A percentile compares a stretch with the other conserved stretches of the same genome.
These are phyloP conservation scores for Stegophylla sp. DNA, from an alignment of 2,888 invertebrate species.

Conservation along the genomic window DNA sequence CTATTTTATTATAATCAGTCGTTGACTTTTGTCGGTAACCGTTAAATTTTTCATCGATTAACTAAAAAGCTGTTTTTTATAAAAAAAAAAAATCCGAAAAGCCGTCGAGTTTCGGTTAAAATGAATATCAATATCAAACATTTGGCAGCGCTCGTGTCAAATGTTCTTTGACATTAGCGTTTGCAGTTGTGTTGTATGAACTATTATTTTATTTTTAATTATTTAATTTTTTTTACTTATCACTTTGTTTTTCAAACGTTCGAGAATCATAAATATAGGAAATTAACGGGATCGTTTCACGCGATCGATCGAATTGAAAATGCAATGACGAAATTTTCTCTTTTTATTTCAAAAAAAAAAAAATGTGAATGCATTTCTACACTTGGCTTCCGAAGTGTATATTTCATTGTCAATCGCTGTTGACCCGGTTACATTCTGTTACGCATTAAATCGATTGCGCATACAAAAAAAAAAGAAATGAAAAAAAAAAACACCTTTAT, in stretches of 20 bases:
- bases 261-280: constrained; percentile 29
- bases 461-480: constrained; percentile 4
- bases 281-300: constrained; percentile 25
- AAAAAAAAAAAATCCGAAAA: too few relatives aligned
- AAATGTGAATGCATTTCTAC: background rate
- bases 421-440: constrained; percentile 15
- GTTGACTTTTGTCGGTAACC: too few relatives aligned
- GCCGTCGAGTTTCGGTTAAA: too few relatives aligned
- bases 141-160: too few relatives aligned
- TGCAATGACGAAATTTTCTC: background rate
- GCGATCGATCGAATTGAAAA: constrained; percentile 12
- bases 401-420: constrained; percentile 37
- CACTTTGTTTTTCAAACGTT: background rate
- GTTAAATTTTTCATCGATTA: too few relatives aligned
- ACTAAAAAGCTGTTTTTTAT: too few relatives aligned
- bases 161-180: too few relatives aligned
- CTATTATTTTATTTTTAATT: too few relatives aligned
- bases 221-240: too few relatives aligned
- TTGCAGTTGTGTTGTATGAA: too few relatives aligned
- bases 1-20: too few relatives aligned
- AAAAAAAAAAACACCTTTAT: constrained; percentile 26
- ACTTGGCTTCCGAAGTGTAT: constrained; percentile 15
- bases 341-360: background rate
- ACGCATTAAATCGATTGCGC: background rate
- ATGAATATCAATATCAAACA: too few relatives aligned